phyloP scores from a whole-genome alignment of 2,888 invertebrate genomes.

The Melinaea menophilus region DNA sequence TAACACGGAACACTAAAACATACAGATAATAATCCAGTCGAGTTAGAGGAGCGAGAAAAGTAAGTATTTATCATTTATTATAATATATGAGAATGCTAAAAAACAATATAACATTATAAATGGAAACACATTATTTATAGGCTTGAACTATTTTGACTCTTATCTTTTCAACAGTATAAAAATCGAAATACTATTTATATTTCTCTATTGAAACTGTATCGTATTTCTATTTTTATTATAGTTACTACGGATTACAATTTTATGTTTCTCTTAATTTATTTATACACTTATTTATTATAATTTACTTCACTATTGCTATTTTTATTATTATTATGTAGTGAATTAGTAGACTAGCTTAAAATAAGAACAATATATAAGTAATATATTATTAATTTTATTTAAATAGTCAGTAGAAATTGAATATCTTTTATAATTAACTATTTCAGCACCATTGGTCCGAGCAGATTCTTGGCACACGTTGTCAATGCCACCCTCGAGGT shows the following conservation, averaged over 20 bases:
- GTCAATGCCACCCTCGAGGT: slow-evolving; percentile 74
- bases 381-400: slow-evolving; percentile 15
- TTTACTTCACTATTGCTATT: slow-evolving; percentile 1
- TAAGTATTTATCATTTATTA: slow-evolving; percentile 76
- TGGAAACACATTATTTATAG: neutral
- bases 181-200: neutral
- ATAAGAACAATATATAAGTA: neutral
- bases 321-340: slow-evolving; percentile 3
- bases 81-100: slow-evolving; percentile 25
- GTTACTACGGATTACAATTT: too few species aligned
- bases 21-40: slow-evolving; percentile 88
- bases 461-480: slow-evolving; percentile 76
- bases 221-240: too few species aligned
- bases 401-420: slow-evolving; percentile 15
- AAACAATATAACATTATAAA: neutral
- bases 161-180: too few species aligned
- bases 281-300: slow-evolving; percentile 2
- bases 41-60: slow-evolving; percentile 91
- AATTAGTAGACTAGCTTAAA: slow-evolving; percentile 1
- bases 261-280: neutral
- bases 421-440: slow-evolving; percentile 25
- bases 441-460: slow-evolving; percentile 76
- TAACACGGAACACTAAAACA: slow-evolving; percentile 56
- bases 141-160: neutral
- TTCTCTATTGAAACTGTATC: too few species aligned